Base-by-base conservation (phyloP, 2,888 invertebrate genomes). In the Pyrgus malvae region DNA sequence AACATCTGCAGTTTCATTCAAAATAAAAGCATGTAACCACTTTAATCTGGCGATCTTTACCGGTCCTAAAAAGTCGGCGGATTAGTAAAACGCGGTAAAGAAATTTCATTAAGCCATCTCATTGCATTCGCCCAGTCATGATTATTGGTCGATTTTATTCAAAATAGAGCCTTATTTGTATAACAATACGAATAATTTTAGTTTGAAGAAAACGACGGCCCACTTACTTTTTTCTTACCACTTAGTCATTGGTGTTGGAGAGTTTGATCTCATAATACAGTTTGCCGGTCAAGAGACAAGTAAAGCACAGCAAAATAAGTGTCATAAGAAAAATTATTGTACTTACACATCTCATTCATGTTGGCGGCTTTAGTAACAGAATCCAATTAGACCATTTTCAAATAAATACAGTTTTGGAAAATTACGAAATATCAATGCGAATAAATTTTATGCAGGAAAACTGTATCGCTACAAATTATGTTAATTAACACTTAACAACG, bases 281-380 rank as follows among this genome's bases (percentile, higher is more conserved):
- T 11, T 44, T 37, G 17, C 19, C 27, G 44, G 51, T 16, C 12
- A 27, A 49, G n/a, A 40, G 40, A 56, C 49, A 48, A 31, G 37
- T 7, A 37, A 37, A 16, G 7, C 16, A n/a, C 42, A 27, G n/a
- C 12, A 29, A 17, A 8, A 17, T 17, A 5, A 21, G 27, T 14
- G 8, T 27, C 1, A 16, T 35, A 38, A 53, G 50, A 21, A 23
- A 33, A 49, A 17, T 14, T 19, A 49, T 49, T 62, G 62, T 80
- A 87, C 87, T 88, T 73, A 88, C 87, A 86, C 82, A 86, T 87
- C 69, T 84, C 83, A 74, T 81, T 76, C 78, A 81, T 81, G 16
- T 23, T 21, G 11, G 29, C 29, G 21, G 38, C 14, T 21, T 12
- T 29, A 29, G 14, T 12, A 23, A 44, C 38, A 19, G 0, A 9